Base-by-base conservation (phyloP, 2,888 invertebrate genomes). In the Ornithoptera priamus region DNA sequence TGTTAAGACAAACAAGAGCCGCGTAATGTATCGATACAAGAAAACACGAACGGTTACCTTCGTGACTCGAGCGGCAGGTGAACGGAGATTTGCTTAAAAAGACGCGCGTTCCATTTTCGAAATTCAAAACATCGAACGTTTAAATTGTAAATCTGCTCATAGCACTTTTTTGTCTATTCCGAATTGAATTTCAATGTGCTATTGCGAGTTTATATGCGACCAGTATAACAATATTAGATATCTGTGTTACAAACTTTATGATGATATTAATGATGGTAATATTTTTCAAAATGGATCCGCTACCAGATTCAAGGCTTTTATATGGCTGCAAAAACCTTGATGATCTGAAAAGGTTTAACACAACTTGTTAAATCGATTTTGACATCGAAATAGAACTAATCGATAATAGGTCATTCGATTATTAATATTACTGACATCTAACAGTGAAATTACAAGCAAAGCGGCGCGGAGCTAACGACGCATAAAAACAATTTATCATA, bases 341-440 rank as follows among this genome's bases (percentile, higher is more conserved):
- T 80, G 76, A 30, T 79, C 77, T 79, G 76, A 72, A 72, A 72
- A 73, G 77, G 82, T 71, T 73, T 69, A 72, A 72, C 74, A 73
- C 74, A 58, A 84, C n/a, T 2, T n/a, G 10, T 42, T 86, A 86
- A 87, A 87, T 86, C 83, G 81, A 79, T 82, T 77, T 81, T 81
- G 82, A 77, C 74, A 75, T 73, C 69, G 70, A 86, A 90, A 91
- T 90, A 87, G 85, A 91, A 87, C 89, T 75, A 74, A 66, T 73
- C 81, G 91, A 90, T 90, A 87, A 85, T 86, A 85, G 91, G 87
- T 89, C 89, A 88, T 81, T 76, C 81, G 82, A 85, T 86, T 90
- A 92, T 92, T 91, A 90, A 91, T 91, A 87, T 87, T 85, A 86
- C 89, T 82, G 86, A 87, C 87, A 86, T 89, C 84, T 86, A 85